Evolutionary conservation across 2,888 invertebrate genomes (phyloP).

Genomic region (Microdon myrmicae): DNA sequence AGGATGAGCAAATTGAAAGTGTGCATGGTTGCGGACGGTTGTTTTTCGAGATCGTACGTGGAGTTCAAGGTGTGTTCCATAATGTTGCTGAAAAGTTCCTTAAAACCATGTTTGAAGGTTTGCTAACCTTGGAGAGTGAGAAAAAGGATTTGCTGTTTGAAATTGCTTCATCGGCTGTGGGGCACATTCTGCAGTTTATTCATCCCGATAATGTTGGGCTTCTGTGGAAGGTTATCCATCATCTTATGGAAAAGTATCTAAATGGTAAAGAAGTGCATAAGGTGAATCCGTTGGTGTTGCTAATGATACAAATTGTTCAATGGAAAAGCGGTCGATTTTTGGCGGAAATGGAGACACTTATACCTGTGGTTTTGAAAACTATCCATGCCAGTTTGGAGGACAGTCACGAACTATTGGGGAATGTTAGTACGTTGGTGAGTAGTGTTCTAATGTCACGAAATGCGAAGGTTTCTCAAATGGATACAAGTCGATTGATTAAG

Average conservation of each 20-base stretch:
- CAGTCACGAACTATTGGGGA: slow-evolving; percentile 10
- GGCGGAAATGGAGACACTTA: slow-evolving; percentile 71
- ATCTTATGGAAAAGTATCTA: slow-evolving; percentile 6
- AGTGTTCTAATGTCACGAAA: slow-evolving; percentile 72
- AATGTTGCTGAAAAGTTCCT: slow-evolving; percentile 81
- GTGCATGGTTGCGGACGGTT: slow-evolving; percentile 84
- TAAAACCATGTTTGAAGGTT: slow-evolving; percentile 73
- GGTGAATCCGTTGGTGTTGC: slow-evolving; percentile 68
- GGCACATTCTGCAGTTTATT: slow-evolving; percentile 73
- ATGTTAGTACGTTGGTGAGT: slow-evolving; percentile 70
- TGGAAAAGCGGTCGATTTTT: slow-evolving; percentile 75
- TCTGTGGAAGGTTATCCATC: slow-evolving; percentile 73
- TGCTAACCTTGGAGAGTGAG: slow-evolving; percentile 68
- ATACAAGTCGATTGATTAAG: slow-evolving; percentile 75
- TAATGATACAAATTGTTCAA: slow-evolving; percentile 73
- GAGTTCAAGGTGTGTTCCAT: slow-evolving; percentile 86
- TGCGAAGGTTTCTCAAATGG: slow-evolving; percentile 77
- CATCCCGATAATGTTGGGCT: slow-evolving; percentile 72
- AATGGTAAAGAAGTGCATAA: slow-evolving; percentile 15
- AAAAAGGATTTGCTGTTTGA: slow-evolving; percentile 66
- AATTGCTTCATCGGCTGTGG: slow-evolving; percentile 74
- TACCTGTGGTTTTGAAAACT: slow-evolving; percentile 68
- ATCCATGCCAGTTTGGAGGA: slow-evolving; percentile 45
- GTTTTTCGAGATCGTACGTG: slow-evolving; percentile 88
- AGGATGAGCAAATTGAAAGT: slow-evolving; percentile 77